These are phyloP conservation scores for Alethe diademata DNA, from an alignment of 2,113 vertebrate genomes.

Conservation along the genomic window DNA sequence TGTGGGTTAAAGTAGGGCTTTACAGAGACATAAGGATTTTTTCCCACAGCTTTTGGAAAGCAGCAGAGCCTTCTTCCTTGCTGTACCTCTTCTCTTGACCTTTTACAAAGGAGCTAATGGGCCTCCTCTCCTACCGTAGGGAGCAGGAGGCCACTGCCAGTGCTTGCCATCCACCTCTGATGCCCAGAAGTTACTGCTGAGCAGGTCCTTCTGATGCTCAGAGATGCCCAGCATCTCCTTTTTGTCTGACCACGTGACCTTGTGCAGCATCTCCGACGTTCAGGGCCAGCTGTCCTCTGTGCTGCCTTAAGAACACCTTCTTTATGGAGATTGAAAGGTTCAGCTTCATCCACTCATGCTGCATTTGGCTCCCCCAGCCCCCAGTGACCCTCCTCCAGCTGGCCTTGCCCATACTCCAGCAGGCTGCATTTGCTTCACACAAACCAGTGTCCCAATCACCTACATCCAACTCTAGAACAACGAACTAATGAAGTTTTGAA, in stretches of 20 bases:
- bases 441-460: not conserved
- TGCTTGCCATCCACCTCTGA: not conserved
- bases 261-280: accelerated
- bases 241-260: not conserved
- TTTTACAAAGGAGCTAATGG: not conserved
- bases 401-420: not conserved
- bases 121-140: not conserved
- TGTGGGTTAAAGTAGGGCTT: not conserved
- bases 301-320: not conserved
- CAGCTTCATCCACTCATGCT: not conserved
- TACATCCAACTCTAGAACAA: not conserved
- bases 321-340: not conserved
- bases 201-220: not conserved
- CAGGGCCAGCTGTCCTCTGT: not conserved
- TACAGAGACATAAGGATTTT: not conserved
- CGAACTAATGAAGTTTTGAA: not conserved
- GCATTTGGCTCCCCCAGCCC: too few relatives aligned
- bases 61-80: not conserved
- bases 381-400: not conserved
- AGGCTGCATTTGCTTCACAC: not conserved
- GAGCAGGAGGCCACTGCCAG: not conserved
- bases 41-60: not conserved
- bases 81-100: not conserved
- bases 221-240: not conserved
- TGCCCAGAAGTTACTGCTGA: not conserved